Conservation (phyloP, 1,140 invertebrate species). For the Zaprionus inermis region DNA sequence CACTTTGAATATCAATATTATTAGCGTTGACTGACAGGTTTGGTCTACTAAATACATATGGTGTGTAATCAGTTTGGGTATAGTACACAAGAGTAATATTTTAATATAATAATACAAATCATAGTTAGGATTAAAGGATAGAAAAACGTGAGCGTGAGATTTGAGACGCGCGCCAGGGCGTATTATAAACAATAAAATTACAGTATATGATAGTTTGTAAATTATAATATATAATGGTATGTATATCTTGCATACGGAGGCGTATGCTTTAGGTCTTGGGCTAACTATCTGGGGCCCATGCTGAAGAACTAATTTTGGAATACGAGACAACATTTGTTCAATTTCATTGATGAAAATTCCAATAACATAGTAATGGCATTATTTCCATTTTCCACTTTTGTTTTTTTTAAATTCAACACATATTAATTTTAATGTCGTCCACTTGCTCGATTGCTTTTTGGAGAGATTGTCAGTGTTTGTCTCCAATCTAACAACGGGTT, state of each 20-base stretch:
- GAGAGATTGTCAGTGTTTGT: conserved; percentile 1
- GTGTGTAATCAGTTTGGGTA: conserved; percentile 36
- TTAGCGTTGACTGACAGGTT: conserved; percentile 73
- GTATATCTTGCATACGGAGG: conserved; percentile 41
- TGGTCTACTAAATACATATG: conserved; percentile 69
- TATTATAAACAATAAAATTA: conserved; percentile 72
- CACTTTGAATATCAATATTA: conserved; percentile 78
- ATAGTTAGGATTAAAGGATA: conserved; percentile 49
- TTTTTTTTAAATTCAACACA: conserved; percentile 59
- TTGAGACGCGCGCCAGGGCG: conserved; percentile 59
- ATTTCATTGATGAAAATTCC: conserved; percentile 75
- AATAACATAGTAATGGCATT: conserved; percentile 48
- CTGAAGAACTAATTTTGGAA: conserved; percentile 74
- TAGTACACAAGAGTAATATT: conserved; percentile 34
- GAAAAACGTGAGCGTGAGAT: conserved; percentile 65
- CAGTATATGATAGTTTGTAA: conserved; percentile 62
- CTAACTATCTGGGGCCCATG: conserved; percentile 28
- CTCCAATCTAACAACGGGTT: conserved; percentile 93
- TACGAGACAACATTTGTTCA: conserved; percentile 73
- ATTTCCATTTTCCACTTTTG: conserved; percentile 19
- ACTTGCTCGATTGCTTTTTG: conserved; percentile 54
- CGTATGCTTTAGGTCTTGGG: conserved; percentile 20
- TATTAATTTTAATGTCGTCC: conserved; percentile 38
- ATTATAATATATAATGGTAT: conserved; percentile 69
- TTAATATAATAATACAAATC: conserved; percentile 73